Percentiles rank a stretch among this genome's conserved stretches.
phyloP scores from a whole-genome alignment of 2,113 vertebrate species.

The Aldabrachelys gigantea region DNA sequence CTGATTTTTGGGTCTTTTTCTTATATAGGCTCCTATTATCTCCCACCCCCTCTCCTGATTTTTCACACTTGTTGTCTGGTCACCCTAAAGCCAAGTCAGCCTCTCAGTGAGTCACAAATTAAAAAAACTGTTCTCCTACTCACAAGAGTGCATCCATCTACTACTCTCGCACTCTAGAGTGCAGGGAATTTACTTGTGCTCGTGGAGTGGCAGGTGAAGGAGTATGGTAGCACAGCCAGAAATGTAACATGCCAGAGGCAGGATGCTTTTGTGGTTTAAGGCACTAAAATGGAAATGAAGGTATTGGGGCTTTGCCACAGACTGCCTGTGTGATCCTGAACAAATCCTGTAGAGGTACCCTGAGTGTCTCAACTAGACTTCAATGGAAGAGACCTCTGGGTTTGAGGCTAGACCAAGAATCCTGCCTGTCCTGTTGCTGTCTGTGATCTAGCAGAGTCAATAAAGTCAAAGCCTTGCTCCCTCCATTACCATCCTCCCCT shows the following conservation, averaged over 20 bases:
- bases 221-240: not conserved
- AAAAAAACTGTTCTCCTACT: accelerated
- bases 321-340: not conserved
- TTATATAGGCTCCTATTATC: no score
- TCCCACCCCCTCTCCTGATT: no score
- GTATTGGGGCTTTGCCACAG: not conserved
- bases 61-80: no score
- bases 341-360: not conserved
- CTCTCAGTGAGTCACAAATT: not conserved
- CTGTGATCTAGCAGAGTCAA: not conserved
- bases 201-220: not conserved
- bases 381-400: not conserved
- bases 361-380: not conserved
- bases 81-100: not conserved
- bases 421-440: not conserved
- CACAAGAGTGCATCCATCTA: not conserved
- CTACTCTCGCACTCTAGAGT: accelerated
- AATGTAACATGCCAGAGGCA: not conserved
- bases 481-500: not conserved
- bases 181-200: not conserved
- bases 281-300: not conserved
- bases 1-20: no score
- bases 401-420: not conserved
- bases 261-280: not conserved
- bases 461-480: not conserved